phyloP scores from a whole-genome alignment of 2,888 invertebrate genomes.

The Aromia moschata region DNA sequence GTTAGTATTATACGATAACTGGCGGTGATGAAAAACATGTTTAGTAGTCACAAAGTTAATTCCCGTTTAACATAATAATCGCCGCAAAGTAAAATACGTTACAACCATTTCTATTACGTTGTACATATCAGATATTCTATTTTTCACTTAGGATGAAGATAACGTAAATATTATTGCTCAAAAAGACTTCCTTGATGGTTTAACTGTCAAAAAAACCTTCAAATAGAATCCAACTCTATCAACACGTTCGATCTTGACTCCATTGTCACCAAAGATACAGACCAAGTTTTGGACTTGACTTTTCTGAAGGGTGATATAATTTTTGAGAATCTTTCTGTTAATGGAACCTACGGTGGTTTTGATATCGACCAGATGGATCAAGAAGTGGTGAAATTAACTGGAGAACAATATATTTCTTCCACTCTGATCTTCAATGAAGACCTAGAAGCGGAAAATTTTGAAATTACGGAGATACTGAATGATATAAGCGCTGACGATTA shows the following conservation, averaged over 20 bases:
- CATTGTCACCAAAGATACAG: conserved; percentile 64
- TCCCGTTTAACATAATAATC: no score
- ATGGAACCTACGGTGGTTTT: conserved; percentile 61
- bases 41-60: no score
- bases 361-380: conserved; percentile 61
- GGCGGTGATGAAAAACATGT: no score
- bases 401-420: conserved; percentile 58
- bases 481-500: conserved; percentile 53
- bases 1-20: no score
- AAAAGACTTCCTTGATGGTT: conserved; percentile 63
- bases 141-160: conserved; percentile 52
- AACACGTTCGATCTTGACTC: conserved; percentile 62
- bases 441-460: conserved; percentile 54
- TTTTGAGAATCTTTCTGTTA: conserved; percentile 62
- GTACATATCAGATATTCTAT: background rate
- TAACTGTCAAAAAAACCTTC: conserved; percentile 60
- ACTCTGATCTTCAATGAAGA: conserved; percentile 59
- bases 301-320: conserved; percentile 60
- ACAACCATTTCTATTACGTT: background rate
- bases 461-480: conserved; percentile 59
- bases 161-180: conserved; percentile 59
- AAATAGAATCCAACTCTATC: conserved; percentile 61
- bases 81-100: background rate
- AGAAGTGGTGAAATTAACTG: conserved; percentile 60
- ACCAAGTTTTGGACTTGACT: conserved; percentile 62